Evolutionary conservation across 2,797 vertebrate species (phyloP), one percentile per base, ranked within the genome.

Genomic region (Scomberomorus guttatus): DNA sequence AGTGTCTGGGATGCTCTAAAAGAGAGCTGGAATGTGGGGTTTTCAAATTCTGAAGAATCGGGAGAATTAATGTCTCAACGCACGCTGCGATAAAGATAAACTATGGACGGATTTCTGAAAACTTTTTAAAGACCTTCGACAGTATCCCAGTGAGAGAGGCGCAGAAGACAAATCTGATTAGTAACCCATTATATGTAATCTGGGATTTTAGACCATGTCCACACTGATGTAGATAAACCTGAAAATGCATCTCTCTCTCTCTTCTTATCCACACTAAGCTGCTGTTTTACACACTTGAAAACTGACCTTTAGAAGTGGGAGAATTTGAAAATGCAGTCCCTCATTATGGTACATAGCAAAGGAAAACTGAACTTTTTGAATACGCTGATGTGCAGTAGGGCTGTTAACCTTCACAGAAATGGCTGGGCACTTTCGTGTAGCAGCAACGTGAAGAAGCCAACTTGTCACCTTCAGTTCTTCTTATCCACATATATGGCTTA

Each of bases 21-120:
- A 84, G 59, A 59, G 18, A 81, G 44, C 58, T 64, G 79, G 75
- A 86, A 86, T 90, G 80, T 82, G 44, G 44, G 12, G 4, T 25
- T 51, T 50, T 69, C 2, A 51, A 37, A 61, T 65, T 74, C 17
- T 54, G 3, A 14, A 57, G 44, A 67, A 20, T 12, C 69, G n/a
- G 9, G 17, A 7, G 50, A 66, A 61, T 20, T 37, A 24, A 42
- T 10, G 20, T 63, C 1, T 20, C 51, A n/a, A 18, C 32, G 48
- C 66, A 32, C 42, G 61, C 58, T 29, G 6, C 63, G 60, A 77
- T 54, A 20, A 52, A 72, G 57, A 50, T 25, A 54, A 72, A 76
- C 34, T 17, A 55, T 63, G 44, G 54, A 61, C 29, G 25, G 69
- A 70, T 39, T 64, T 56, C 7, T 27, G 18, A 58, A 46, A 54